Base-by-base conservation (phyloP, 2,888 invertebrate genomes). In the Pseudanteris insignis region DNA sequence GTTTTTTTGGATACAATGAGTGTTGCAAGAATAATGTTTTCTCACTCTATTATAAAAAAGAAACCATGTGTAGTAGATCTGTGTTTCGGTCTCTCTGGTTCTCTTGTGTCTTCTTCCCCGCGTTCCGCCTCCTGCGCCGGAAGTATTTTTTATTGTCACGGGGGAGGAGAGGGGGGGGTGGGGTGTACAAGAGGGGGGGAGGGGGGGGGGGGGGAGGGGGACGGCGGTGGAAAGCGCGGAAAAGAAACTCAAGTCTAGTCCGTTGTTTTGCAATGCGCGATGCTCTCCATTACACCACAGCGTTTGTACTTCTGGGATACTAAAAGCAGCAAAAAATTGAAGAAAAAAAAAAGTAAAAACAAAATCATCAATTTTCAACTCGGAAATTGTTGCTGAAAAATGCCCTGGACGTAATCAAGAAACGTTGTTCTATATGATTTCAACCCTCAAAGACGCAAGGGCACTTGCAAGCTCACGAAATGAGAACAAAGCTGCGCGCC, bases 261-360 rank as follows among this genome's bases (percentile, higher is more conserved):
- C 69, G 70, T 70, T 77, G 73, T 77, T 75, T 77, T 76, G 74
- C 75, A 75, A 72, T 71, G 73, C 75, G 74, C 76, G 75, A 76
- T 77, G 74, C 72, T 73, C 74, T 75, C 75, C 76, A 75, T 77
- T 76, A 75, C 75, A 74, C 70, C 70, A 66, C 71, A 68, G 71
- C 72, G 69, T 74, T 59, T 59, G 59, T 59, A 57, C 55, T 55
- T 41, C 21, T 29, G n/a, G 47, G 21, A 50, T 37, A 43, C 59
- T 47, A 36, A 37, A 32, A 55, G 59, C 36, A 38, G 8, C 24
- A 21, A 21, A 36, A 36, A 34, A 1, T 9, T n/a, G n/a, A n/a
- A n/a, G n/a, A 34, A 30, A 41, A 41, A 41, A n/a, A 21, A 21
- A 10, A 18, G 10, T 7, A 10, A 38, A 40, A 36, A 61, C 48